Percentiles rank a stretch among this genome's conserved stretches.
phyloP scores from a whole-genome alignment of 2,797 vertebrate species.

The Coendou prehensilis region DNA sequence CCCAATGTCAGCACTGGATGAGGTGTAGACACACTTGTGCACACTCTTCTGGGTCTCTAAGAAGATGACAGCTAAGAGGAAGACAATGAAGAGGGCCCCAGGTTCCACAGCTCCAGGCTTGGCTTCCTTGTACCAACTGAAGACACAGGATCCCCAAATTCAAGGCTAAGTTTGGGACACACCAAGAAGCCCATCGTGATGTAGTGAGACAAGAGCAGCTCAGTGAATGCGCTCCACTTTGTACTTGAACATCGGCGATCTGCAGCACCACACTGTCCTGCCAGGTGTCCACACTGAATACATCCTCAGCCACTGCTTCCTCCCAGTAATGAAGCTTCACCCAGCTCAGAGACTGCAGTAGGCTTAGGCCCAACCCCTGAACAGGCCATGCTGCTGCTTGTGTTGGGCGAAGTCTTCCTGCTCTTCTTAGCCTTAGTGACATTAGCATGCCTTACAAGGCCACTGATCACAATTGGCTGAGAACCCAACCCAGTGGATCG shows the following conservation, averaged over 20 bases:
- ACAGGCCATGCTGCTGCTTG: constrained; percentile 44
- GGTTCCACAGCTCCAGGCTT: constrained; percentile 61
- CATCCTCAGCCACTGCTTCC: constrained; percentile 90
- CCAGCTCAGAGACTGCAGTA: constrained; percentile 64
- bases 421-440: constrained; percentile 90
- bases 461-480: constrained; percentile 92
- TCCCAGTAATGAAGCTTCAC: constrained; percentile 90
- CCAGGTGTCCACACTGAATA: constrained; percentile 94
- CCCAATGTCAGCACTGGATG: constrained; percentile 93
- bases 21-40: constrained; percentile 91
- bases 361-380: constrained; percentile 27
- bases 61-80: constrained; percentile 67
- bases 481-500: constrained; percentile 92
- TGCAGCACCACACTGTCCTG: constrained; percentile 94
- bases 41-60: constrained; percentile 90
- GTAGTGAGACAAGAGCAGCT: constrained; percentile 92
- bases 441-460: constrained; percentile 89
- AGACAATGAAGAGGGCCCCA: constrained; percentile 3
- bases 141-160: constrained; percentile 92
- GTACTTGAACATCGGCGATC: constrained; percentile 92
- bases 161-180: constrained; percentile 93
- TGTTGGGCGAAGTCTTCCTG: constrained; percentile 77
- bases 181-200: constrained; percentile 95
- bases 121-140: constrained; percentile 92
- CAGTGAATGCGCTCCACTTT: constrained; percentile 93